phyloP scores from a whole-genome alignment of 2,888 invertebrate species.

The Zaprionus obscuricornis region DNA sequence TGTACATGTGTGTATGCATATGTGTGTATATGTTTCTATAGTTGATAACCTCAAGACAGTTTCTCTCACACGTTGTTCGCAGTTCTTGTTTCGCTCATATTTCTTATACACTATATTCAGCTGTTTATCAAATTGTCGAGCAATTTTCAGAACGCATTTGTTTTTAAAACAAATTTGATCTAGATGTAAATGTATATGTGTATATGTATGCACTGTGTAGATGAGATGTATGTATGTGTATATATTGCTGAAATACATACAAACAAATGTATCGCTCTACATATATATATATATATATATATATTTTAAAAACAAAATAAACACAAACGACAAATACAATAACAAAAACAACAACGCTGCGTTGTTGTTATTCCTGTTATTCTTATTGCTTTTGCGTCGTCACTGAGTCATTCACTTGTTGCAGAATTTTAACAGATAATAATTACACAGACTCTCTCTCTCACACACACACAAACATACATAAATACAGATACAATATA shows the following conservation, averaged over 20 bases:
- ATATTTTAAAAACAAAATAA: constrained; percentile 54
- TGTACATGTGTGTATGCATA: no score
- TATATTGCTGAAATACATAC: neutral
- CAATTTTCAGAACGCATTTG: constrained; percentile 19
- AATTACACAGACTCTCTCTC: no score
- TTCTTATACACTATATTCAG: constrained; percentile 44
- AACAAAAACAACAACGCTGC: constrained; percentile 36
- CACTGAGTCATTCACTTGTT: constrained; percentile 75
- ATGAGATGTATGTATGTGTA: no score
- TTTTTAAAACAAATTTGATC: constrained; percentile 46
- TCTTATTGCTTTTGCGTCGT: constrained; percentile 53
- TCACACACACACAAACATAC: constrained; percentile 6
- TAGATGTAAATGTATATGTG: constrained; percentile 12
- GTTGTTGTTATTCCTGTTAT: constrained; percentile 55
- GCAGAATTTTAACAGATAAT: constrained; percentile 71
- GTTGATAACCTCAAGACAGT: constrained; percentile 62
- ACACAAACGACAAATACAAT: constrained; percentile 19
- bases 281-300: constrained; percentile 17
- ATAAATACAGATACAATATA: neutral
- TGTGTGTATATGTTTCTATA: constrained; percentile 5
- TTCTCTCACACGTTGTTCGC: constrained; percentile 9
- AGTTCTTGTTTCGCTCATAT: constrained; percentile 19
- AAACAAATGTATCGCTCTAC: constrained; percentile 6
- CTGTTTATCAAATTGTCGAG: constrained; percentile 34
- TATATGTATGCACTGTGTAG: constrained; percentile 8